Evolutionary conservation across 2,888 invertebrate genomes (phyloP), one percentile per base, ranked within the genome.

Genomic region (Chrysolina americana): DNA sequence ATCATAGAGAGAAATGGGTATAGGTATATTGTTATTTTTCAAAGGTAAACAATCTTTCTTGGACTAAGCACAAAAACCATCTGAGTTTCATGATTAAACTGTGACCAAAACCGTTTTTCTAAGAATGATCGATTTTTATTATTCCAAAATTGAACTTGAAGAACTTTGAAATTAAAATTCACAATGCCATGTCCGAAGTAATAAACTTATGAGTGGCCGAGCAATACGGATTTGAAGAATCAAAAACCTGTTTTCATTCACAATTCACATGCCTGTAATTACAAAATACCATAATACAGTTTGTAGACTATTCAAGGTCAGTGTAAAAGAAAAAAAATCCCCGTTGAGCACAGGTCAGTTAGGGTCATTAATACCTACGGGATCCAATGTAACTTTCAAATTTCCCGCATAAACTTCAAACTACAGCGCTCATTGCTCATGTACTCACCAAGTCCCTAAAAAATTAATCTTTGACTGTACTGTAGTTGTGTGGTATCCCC

Each of bases 241-340:
- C 53, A 21, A 10, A 53, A 48, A 65, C 65, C 47, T n/a, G 65
- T 65, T 65, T 65, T 65, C 48, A 65, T 48, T 53, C 5, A 13
- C 17, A 53, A 21, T 48, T 53, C 19, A 23, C 9, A 53, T 21
- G 21, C 15, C 53, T 41, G 41, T 19, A 44, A 65, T 28, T 8
- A 48, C 13, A n/a, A n/a, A n/a, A 6, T 65, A 21, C 13, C 17
- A 44, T 10, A 21, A 47, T 21, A 47, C 15, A 11, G 44, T 48
- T 65, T 64, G 36, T 70, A 50, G 23, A 50, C 41, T 6, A 53
- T 13, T 62, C 48, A 64, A 70, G 70, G 70, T 41, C 64, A 64
- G 17, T 17, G 70, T 19, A 9, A 64, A 64, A 69, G 69, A 62
- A 64, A 64, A 69, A 63, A 62, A 70, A 70, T 70, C 70, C 70